Percentiles rank a stretch among this genome's conserved stretches.
These are phyloP conservation scores for Cantharis flavilabris DNA, from an alignment of 2,888 invertebrate genomes.

Conservation along the genomic window DNA sequence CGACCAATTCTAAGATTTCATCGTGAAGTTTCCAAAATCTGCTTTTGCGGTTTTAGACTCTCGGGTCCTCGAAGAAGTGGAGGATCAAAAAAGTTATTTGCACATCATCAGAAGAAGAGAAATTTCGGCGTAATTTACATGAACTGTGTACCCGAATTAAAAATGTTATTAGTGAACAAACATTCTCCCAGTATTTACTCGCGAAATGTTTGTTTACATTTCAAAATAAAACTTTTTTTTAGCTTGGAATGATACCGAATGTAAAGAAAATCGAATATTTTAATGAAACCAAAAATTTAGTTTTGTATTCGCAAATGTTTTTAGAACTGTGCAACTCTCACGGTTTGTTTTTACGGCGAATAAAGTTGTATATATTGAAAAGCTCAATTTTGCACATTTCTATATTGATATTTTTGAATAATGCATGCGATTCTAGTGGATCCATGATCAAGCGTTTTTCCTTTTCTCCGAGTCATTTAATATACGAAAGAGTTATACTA, in stretches of 20 bases:
- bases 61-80: neutral
- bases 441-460: neutral
- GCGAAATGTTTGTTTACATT: neutral
- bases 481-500: neutral
- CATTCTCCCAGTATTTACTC: neutral
- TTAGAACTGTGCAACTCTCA: neutral
- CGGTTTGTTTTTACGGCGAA: conserved; percentile 5
- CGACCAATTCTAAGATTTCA: neutral
- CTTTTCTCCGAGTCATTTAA: neutral
- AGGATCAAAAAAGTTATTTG: no score
- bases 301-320: neutral
- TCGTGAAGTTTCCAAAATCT: neutral
- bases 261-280: neutral
- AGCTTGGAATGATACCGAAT: neutral
- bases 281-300: neutral
- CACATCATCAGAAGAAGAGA: no score
- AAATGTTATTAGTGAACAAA: neutral
- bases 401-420: neutral
- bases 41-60: neutral
- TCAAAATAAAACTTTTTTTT: neutral
- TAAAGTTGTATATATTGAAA: conserved; percentile 10
- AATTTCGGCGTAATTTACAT: neutral
- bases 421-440: neutral
- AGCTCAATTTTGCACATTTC: conserved; percentile 11
- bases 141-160: neutral